Conservation (phyloP, 2,113 vertebrate genomes). For the Istiophorus platypterus region DNA sequence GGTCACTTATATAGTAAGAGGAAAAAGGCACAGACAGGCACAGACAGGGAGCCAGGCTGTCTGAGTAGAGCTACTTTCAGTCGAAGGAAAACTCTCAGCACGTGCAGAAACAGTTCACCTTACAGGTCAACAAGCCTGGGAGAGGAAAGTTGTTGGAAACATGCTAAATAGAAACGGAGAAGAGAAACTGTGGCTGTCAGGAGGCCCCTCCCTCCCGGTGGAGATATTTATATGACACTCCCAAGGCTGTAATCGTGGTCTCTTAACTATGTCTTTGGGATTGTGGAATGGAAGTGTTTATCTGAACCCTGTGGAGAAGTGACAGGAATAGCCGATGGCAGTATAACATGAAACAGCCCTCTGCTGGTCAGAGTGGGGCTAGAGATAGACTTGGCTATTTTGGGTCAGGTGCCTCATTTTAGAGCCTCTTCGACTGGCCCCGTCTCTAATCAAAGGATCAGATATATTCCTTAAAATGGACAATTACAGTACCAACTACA, state of each 20-base stretch:
- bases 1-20: constrained; percentile 34
- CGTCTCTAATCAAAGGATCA: constrained; percentile 75
- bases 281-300: constrained; percentile 82
- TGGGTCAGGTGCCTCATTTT: constrained; percentile 69
- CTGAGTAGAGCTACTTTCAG: constrained; percentile 60
- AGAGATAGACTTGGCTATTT: constrained; percentile 74
- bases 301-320: constrained; percentile 68
- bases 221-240: constrained; percentile 78
- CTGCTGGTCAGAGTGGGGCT: constrained; percentile 63
- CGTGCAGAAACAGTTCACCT: constrained; percentile 70
- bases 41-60: constrained; percentile 63
- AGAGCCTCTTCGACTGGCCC: constrained; percentile 52
- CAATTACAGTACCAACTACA: constrained; percentile 69
- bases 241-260: constrained; percentile 81
- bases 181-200: constrained; percentile 61
- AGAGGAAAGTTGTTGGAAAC: constrained; percentile 65
- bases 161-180: constrained; percentile 69
- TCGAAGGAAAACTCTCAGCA: constrained; percentile 57
- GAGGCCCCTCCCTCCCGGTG: constrained; percentile 52
- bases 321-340: constrained; percentile 77
- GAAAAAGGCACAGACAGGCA: constrained; percentile 16
- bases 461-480: constrained; percentile 71
- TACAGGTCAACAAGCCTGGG: constrained; percentile 58
- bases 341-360: constrained; percentile 79
- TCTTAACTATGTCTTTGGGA: constrained; percentile 77